Evolutionary conservation across 2,888 invertebrate species (phyloP), one percentile per base, ranked within the genome.

Genomic region (Caenorhabditis imperialis): DNA sequence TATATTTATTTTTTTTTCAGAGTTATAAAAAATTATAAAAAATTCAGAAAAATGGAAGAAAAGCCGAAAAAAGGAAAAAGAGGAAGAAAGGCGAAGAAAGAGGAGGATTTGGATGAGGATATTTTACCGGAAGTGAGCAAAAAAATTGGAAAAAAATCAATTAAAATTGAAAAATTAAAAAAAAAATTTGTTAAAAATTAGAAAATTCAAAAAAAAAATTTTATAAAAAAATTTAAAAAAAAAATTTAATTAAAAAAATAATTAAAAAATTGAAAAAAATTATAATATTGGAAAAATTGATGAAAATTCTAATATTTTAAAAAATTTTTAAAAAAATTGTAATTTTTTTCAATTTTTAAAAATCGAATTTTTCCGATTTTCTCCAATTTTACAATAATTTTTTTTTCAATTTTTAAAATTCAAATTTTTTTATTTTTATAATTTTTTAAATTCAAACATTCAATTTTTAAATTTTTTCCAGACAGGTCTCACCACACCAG

Each of bases 51-150:
- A n/a, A n/a, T 37, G 10, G 61, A 1, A 1, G 20, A 38, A 37
- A 33, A 27, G 18, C n/a, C n/a, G 20, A 33, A 62, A 45, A 45
- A 53, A 14, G n/a, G 16, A 38, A 23, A 16, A 14, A 25, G 37
- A 27, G 23, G 16, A 45, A 27, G 4, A 14, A 33, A 47, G 18
- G 10, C 10, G 35, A 40, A 53, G 18, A 25, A 35, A 22, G 35
- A 61, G n/a, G 61, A 42, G 25, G 47, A 58, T 3, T 22, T 44
- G 6, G 47, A 58, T 20, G 14, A 62, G 10, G 62, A 62, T 53
- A n/a, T 45, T 5, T 14, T 63, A 1, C 63, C 63, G 14, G 45
- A 53, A 14, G 50, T 50, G 20, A 2, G 20, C n/a, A 35, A n/a
- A n/a, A n/a, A n/a, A n/a, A n/a, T n/a, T n/a, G n/a, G n/a, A n/a